Evolutionary conservation across 2,797 vertebrate species (phyloP), one percentile per base, ranked within the genome.

Genomic region (Tauraco hartlaubi): DNA sequence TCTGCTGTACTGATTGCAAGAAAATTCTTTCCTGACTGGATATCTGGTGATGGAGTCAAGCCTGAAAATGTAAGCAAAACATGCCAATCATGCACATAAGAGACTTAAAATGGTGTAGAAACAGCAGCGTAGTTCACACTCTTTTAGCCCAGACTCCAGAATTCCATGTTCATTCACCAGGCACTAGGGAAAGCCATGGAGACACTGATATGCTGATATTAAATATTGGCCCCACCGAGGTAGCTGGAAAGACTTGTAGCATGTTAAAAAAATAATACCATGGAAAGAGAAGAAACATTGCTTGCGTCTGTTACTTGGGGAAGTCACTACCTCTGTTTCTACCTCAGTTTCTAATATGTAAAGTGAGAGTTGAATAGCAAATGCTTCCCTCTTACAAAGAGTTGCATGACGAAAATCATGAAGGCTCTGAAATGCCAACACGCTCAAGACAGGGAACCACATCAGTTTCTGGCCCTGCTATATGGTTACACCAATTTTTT

Each of bases 31-130:
- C 23, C 37, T 74, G 44, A 39, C 19, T 31, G 31, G 26, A 1
- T 56, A 54, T 20, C 25, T 72, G n/a, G 5, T 1, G 9, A 51
- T 12, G 58, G 14, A 73, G 33, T 29, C n/a, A 82, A 54, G 37
- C 28, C 44, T 56, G 41, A 72, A 23, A 44, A 18, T 5, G 5
- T 51, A 28, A 80, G 11, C 28, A 84, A 61, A 88, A 62, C 19
- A 26, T 0, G 0, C 5, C 1, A 1, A 5, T 37, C 25, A 12
- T 26, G 14, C 39, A 83, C 3, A 9, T 4, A 68, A 25, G 54
- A 79, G 43, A 66, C 51, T 61, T 82, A 41, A 76, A 76, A 28
- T 69, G 0, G 2, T 3, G 26, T n/a, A 72, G 66, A 78, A 92
- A 81, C 1, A 6, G 31, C 35, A 72, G 44, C 0, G 2, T 52